phyloP scores from a whole-genome alignment of 2,888 invertebrate species.

The Scaptodrosophila latifasciaeformis region DNA sequence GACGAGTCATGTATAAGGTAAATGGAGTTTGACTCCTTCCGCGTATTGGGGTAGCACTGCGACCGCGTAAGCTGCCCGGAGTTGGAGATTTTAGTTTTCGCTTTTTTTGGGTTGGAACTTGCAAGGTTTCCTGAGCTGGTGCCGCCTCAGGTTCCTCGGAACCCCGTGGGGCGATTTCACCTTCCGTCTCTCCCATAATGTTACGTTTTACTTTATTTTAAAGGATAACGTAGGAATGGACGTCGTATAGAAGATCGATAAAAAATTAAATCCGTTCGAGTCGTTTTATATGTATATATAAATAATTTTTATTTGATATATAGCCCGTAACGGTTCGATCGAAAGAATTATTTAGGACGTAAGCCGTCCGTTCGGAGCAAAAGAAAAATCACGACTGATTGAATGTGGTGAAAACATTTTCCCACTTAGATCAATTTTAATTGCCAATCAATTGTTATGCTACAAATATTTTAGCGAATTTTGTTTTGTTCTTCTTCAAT shows the following conservation, averaged over 20 bases:
- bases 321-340: slow-evolving; percentile 63
- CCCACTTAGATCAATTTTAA: slow-evolving; percentile 42
- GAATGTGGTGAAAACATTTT: slow-evolving; percentile 53
- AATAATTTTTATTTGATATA: slow-evolving; percentile 39
- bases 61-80: slow-evolving; percentile 72
- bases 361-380: slow-evolving; percentile 74
- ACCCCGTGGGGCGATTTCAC: slow-evolving; percentile 68
- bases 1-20: slow-evolving; percentile 70
- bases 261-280: slow-evolving; percentile 56
- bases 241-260: slow-evolving; percentile 54
- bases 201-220: slow-evolving; percentile 42
- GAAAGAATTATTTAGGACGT: slow-evolving; percentile 55
- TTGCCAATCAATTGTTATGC: slow-evolving; percentile 46
- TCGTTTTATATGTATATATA: slow-evolving; percentile 38
- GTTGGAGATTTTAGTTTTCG: slow-evolving; percentile 74
- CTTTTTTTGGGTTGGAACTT: slow-evolving; percentile 72
- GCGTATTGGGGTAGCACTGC: slow-evolving; percentile 74
- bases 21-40: slow-evolving; percentile 75
- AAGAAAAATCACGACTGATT: slow-evolving; percentile 74
- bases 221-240: slow-evolving; percentile 56
- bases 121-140: slow-evolving; percentile 69
- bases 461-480: slow-evolving; percentile 39
- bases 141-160: slow-evolving; percentile 71
- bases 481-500: slow-evolving; percentile 34
- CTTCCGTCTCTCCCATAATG: slow-evolving; percentile 73